Evolutionary conservation across 2,888 invertebrate species (phyloP).

Genomic region (Tetheella fluctuosa): DNA sequence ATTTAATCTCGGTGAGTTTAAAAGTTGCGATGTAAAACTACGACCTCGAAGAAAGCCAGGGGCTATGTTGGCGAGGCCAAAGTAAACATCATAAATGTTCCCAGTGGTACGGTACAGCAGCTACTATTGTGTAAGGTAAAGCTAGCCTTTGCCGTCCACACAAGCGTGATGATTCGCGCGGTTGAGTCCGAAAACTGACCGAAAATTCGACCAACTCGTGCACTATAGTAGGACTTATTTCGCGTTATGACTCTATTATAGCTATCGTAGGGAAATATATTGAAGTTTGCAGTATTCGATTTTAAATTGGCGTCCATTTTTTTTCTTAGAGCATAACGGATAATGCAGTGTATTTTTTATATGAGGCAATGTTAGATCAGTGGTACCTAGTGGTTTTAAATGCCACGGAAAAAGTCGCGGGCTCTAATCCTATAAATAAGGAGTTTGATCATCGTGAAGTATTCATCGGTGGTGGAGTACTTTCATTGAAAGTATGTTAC

Average conservation of each 20-base stretch:
- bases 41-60: not conserved
- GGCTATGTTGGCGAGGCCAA: not conserved
- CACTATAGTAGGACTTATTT: not conserved
- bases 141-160: not conserved
- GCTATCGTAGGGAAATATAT: no score
- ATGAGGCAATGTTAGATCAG: no score
- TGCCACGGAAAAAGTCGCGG: no score
- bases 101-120: not conserved
- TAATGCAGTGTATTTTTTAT: no score
- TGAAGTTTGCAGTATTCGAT: no score
- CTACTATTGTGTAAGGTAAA: not conserved
- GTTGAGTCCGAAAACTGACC: not conserved
- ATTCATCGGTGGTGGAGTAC: no score
- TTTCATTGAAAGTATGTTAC: no score
- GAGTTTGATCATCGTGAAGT: no score
- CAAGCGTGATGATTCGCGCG: not conserved
- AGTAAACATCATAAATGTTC: not conserved
- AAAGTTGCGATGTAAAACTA: slow-evolving; percentile 1
- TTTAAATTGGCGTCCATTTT: no score
- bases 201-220: not conserved
- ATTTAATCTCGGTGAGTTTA: not conserved
- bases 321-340: no score
- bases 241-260: not conserved
- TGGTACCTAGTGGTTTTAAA: no score
- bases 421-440: no score